These are phyloP conservation scores for Stenodema calcarata DNA, from an alignment of 2,888 invertebrate genomes.

Conservation along the genomic window DNA sequence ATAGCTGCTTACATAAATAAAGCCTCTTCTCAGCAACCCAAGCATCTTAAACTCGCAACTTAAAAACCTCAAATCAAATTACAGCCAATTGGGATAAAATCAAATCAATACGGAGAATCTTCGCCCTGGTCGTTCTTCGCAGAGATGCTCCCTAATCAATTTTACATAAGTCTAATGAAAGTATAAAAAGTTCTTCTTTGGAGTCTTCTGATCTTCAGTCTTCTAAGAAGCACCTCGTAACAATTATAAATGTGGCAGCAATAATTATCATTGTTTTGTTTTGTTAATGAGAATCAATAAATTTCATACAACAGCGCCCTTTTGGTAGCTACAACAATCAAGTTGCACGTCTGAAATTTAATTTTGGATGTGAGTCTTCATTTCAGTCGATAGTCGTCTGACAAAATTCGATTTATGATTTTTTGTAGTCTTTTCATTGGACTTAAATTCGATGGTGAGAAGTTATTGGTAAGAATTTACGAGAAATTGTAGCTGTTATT, in stretches of 20 bases:
- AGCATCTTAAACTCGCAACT: background rate
- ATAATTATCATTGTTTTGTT: background rate
- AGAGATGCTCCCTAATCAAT: conserved; percentile 15
- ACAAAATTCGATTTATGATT: too few species aligned
- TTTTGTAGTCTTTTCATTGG: too few species aligned
- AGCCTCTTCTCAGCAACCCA: background rate
- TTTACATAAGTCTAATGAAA: conserved; percentile 4
- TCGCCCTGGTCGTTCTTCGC: background rate
- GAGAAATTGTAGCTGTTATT: background rate
- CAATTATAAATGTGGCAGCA: conserved; percentile 17
- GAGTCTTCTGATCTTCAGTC: conserved; percentile 45
- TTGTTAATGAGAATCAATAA: too few species aligned
- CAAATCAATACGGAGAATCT: background rate
- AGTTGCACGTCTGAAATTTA: background rate
- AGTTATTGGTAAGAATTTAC: background rate
- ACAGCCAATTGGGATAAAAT: conserved; percentile 16
- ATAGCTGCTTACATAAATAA: background rate
- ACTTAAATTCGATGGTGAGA: too few species aligned
- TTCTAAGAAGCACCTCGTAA: conserved; percentile 36
- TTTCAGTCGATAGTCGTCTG: background rate
- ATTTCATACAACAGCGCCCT: too few species aligned
- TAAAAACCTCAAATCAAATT: background rate
- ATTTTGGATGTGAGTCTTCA: background rate
- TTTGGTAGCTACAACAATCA: too few species aligned
- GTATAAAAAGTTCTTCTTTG: conserved; percentile 33